Evolutionary conservation across 2,113 vertebrate genomes (phyloP).

Genomic region (Embiotoca jacksoni): DNA sequence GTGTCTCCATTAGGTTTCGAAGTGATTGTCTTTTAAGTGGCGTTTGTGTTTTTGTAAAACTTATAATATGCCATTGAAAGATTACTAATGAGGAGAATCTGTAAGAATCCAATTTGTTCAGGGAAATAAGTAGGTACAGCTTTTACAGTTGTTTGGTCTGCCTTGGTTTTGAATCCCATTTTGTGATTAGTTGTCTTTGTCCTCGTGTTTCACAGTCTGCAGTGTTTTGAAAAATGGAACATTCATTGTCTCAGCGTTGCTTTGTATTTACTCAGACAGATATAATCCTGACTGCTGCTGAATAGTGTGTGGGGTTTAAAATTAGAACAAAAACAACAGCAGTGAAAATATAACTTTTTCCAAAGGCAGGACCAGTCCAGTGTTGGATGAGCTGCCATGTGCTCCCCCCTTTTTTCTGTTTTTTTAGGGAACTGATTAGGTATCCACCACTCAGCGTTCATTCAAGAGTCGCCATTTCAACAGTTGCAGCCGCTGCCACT

Average conservation of each 20-base stretch:
- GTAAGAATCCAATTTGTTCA: conserved; percentile 17
- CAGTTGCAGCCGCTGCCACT: conserved; percentile 37
- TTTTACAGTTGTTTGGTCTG: conserved; percentile 18
- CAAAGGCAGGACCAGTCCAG: not conserved
- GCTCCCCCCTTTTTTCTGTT: not conserved
- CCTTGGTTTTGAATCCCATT: conserved; percentile 29
- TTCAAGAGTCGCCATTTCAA: conserved; percentile 56
- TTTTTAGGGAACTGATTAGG: not conserved
- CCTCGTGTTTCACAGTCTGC: conserved; percentile 11
- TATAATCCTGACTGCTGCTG: conserved; percentile 35
- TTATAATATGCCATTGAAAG: not conserved
- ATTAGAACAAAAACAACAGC: conserved; percentile 25
- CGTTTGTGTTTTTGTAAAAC: not conserved
- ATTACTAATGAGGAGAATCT: conserved; percentile 13
- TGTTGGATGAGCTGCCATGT: conserved; percentile 3
- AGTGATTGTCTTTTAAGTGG: conserved; percentile 4
- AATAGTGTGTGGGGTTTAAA: conserved; percentile 1
- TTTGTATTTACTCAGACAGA: conserved; percentile 41
- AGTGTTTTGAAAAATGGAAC: conserved; percentile 47
- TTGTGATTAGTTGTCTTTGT: conserved; percentile 45
- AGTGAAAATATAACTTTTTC: conserved; percentile 21
- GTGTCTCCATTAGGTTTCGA: not conserved
- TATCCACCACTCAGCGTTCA: not conserved
- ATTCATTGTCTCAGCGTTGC: conserved; percentile 39
- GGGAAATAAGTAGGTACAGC: conserved; percentile 12